phyloP scores from a whole-genome alignment of 2,797 vertebrate species.

The Helarctos malayanus region DNA sequence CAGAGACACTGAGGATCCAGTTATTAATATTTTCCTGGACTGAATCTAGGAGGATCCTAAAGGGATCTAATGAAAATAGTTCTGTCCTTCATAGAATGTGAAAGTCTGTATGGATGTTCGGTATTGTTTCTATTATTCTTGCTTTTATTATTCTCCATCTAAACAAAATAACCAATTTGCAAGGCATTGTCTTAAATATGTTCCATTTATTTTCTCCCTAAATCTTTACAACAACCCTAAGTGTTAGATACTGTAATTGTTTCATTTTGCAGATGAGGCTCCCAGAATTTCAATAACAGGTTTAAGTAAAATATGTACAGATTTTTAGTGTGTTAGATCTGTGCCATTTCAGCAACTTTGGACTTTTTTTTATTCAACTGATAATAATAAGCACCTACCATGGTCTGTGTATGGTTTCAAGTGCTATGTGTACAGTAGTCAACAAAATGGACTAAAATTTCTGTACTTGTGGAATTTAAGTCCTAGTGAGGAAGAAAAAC shows the following conservation, averaged over 20 bases:
- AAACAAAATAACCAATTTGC: neutral
- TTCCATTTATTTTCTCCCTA: slow-evolving; percentile 30
- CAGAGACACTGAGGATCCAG: neutral
- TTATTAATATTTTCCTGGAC: neutral
- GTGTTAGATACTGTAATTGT: neutral
- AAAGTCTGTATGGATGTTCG: neutral
- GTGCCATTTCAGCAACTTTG: neutral
- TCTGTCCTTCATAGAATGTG: neutral
- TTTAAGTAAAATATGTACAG: neutral
- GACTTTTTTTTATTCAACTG: neutral
- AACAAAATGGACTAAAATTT: neutral
- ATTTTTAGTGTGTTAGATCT: neutral
- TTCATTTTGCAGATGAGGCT: slow-evolving; percentile 34
- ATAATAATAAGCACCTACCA: neutral
- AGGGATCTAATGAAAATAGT: slow-evolving; percentile 16
- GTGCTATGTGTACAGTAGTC: neutral
- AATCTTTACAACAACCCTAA: neutral
- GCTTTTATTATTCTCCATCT: neutral
- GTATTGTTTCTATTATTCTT: slow-evolving; percentile 18
- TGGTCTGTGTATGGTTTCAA: neutral
- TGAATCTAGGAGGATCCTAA: neutral
- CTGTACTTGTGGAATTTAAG: neutral
- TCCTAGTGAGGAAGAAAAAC: neutral
- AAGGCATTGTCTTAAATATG: neutral
- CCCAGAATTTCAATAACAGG: slow-evolving; percentile 3